These are phyloP conservation scores for Ceratoteleas bidentatus DNA, from an alignment of 1,140 invertebrate species.

Conservation along the genomic window DNA sequence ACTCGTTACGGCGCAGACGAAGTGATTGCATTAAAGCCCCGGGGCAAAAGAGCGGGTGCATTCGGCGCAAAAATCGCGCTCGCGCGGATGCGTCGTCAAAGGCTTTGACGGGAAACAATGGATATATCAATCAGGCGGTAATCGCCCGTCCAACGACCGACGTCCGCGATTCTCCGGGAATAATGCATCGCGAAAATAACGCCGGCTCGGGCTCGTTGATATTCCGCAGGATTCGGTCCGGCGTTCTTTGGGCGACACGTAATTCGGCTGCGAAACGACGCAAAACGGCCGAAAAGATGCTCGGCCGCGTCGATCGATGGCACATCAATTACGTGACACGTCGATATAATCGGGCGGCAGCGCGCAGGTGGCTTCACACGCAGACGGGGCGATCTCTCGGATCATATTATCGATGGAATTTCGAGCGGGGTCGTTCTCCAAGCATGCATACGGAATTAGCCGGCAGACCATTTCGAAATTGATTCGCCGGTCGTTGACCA, in stretches of 20 bases:
- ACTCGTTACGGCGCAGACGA: conserved; percentile 1
- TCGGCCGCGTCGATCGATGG: conserved; percentile 34
- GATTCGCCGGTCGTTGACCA: conserved; percentile 64
- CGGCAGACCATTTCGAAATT: conserved; percentile 57
- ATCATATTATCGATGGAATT: conserved; percentile 69
- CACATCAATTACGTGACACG: conserved; percentile 62
- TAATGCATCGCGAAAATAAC: conserved; percentile 28
- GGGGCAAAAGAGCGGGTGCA: conserved; percentile 17
- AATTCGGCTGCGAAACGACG: conserved; percentile 32
- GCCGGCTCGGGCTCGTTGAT: conserved; percentile 14
- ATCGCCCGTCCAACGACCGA: conserved; percentile 29
- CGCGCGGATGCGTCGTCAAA: conserved; percentile 24
- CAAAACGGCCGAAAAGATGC: conserved; percentile 12
- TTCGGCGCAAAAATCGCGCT: conserved; percentile 24
- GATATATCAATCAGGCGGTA: conserved; percentile 35
- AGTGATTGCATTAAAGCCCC: conserved; percentile 23
- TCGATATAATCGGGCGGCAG: conserved; percentile 51
- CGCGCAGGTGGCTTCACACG: conserved; percentile 45
- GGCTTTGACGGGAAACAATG: conserved; percentile 41
- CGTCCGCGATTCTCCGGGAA: conserved; percentile 22
- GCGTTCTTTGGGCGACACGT: conserved; percentile 19
- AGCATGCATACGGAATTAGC: conserved; percentile 68
- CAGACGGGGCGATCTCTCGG: conserved; percentile 26
- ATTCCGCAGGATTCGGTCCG: conserved; percentile 21
- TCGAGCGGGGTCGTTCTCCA: conserved; percentile 56